These are phyloP conservation scores for Podarcis muralis DNA, from an alignment of 2,113 vertebrate species.

Conservation along the genomic window DNA sequence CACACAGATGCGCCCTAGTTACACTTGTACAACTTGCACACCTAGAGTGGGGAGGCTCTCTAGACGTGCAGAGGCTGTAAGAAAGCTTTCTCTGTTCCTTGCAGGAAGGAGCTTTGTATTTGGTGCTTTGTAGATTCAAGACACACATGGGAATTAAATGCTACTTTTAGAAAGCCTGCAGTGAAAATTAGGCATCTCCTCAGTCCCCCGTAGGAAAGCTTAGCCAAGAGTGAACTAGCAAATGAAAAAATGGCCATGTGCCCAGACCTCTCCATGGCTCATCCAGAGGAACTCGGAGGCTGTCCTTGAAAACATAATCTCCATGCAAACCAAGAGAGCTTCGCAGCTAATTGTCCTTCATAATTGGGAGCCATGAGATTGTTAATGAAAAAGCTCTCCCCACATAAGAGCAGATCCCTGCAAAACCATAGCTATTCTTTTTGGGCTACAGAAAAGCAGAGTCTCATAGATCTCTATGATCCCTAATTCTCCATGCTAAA, in stretches of 20 bases:
- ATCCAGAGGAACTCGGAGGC: conserved; percentile 49
- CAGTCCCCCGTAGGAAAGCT: conserved; percentile 36
- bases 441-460: neutral
- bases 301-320: conserved; percentile 39
- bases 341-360: conserved; percentile 47
- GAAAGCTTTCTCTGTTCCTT: neutral
- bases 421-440: neutral
- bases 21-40: neutral
- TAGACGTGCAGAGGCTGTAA: neutral
- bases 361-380: neutral
- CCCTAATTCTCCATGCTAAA: too few relatives aligned
- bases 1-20: neutral
- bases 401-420: neutral
- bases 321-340: conserved; percentile 28
- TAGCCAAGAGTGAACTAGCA: conserved; percentile 46
- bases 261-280: conserved; percentile 45
- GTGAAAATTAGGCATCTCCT: conserved; percentile 53
- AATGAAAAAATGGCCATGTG: conserved; percentile 57
- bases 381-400: conserved; percentile 26
- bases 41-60: neutral
- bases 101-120: neutral
- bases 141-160: neutral
- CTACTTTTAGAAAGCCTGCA: conserved; percentile 45
- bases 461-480: neutral
- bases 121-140: conserved; percentile 2